Percentiles rank a stretch among this genome's conserved stretches.
Evolutionary conservation across 2,888 invertebrate genomes (phyloP).

Genomic region (Pinctada fucata): DNA sequence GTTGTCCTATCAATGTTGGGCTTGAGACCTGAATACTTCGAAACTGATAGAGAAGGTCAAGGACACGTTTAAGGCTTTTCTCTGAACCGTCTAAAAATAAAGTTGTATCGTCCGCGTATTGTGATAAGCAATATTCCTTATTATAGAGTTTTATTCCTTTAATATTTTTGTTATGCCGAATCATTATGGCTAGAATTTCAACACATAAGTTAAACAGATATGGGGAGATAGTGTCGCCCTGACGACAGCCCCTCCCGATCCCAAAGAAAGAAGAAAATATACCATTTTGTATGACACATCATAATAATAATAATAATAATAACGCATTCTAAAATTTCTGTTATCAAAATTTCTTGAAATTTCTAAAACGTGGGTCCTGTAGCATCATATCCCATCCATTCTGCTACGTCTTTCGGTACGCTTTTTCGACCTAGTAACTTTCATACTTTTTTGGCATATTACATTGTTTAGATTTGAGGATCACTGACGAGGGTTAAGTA

Average conservation of each 20-base stretch:
- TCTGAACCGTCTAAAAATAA: not conserved
- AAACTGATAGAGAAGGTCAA: not conserved
- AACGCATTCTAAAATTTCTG: too few relatives aligned
- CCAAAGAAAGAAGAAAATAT: not conserved
- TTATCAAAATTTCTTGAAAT: too few relatives aligned
- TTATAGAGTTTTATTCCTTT: not conserved
- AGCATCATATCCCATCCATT: too few relatives aligned
- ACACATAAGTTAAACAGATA: constrained; percentile 10
- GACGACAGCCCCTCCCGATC: too few relatives aligned
- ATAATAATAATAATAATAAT: too few relatives aligned
- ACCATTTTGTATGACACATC: not conserved
- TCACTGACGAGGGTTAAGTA: too few relatives aligned
- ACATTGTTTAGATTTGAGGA: too few relatives aligned
- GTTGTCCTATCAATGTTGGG: not conserved
- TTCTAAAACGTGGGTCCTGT: too few relatives aligned
- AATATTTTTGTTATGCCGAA: not conserved
- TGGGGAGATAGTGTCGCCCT: not conserved
- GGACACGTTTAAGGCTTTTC: not conserved
- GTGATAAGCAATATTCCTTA: not conserved
- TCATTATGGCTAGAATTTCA: not conserved
- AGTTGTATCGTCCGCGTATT: constrained; percentile 5
- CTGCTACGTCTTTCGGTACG: too few relatives aligned
- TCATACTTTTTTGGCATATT: too few relatives aligned
- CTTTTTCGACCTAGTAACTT: too few relatives aligned
- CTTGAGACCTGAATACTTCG: constrained; percentile 4